Conservation (phyloP, 2,797 vertebrate species). For the Otus scops region DNA sequence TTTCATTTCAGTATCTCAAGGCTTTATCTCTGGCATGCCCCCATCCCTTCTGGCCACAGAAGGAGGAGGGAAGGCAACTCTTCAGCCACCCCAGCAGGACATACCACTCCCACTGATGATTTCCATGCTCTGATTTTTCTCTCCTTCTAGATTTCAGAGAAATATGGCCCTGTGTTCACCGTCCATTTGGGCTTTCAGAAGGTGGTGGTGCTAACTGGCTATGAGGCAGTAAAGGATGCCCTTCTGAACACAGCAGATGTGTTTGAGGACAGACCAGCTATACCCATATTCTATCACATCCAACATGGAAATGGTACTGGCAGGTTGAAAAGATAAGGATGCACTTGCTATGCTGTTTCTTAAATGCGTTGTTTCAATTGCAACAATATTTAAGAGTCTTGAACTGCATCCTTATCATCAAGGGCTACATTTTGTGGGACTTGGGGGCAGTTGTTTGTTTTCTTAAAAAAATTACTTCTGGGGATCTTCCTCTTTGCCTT, state of each 20-base stretch:
- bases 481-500: not conserved
- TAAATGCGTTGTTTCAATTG: not conserved
- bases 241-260: slow-evolving; percentile 5
- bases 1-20: not conserved
- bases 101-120: not conserved
- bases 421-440: not conserved
- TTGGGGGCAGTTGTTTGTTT: not conserved
- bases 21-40: not conserved
- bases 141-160: slow-evolving; percentile 28
- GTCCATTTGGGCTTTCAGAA: slow-evolving; percentile 51
- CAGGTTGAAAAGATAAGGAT: not conserved
- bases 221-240: slow-evolving; percentile 36
- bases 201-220: slow-evolving; percentile 56
- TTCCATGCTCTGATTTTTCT: not conserved
- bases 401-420: not conserved
- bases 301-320: slow-evolving; percentile 37
- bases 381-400: not conserved
- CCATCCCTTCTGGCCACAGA: not conserved
- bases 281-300: slow-evolving; percentile 40
- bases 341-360: not conserved
- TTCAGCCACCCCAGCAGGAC: not conserved
- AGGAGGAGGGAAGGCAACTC: not conserved
- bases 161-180: slow-evolving; percentile 38
- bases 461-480: not conserved
- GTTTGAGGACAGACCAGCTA: slow-evolving; percentile 47